A percentile compares a stretch with the other conserved stretches of the same genome.
Conservation (phyloP, 2,797 vertebrate species). For the Octomys mimax region DNA sequence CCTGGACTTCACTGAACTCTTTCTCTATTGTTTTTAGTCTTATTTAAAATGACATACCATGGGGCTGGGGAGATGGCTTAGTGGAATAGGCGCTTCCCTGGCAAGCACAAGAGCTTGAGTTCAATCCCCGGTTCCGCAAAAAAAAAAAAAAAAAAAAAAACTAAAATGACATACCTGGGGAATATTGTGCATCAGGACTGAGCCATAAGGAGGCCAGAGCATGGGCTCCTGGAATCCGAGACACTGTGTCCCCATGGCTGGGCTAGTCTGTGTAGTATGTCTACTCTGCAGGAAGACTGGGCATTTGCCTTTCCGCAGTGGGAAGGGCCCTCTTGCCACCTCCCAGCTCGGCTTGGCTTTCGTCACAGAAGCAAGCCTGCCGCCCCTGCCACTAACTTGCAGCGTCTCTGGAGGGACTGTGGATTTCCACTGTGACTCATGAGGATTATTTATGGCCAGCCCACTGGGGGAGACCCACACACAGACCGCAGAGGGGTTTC, state of each 20-base stretch:
- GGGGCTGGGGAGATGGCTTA: too few relatives aligned
- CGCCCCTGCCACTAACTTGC: constrained; percentile 54
- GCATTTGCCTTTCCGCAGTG: background rate
- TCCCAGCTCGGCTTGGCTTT: background rate
- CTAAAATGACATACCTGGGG: background rate
- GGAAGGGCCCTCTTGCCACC: background rate
- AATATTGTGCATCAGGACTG: background rate
- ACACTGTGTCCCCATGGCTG: background rate
- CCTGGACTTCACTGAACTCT: background rate
- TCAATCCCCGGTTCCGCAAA: too few relatives aligned
- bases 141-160: too few relatives aligned
- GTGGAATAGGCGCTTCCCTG: too few relatives aligned
- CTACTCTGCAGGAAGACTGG: background rate
- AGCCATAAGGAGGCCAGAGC: accelerated
- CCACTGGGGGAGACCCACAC: constrained; percentile 1
- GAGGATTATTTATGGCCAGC: constrained; percentile 64
- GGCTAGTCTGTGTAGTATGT: background rate
- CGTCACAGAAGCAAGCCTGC: constrained; percentile 14
- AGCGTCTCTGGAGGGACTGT: constrained; percentile 44
- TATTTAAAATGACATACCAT: background rate
- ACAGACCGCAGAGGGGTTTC: constrained; percentile 41
- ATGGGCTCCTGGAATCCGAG: background rate
- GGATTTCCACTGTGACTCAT: constrained; percentile 71
- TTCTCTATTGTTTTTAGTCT: background rate
- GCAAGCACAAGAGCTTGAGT: too few relatives aligned